Conservation (phyloP, 2,888 invertebrate genomes). For the Rhodophaea formosa region DNA sequence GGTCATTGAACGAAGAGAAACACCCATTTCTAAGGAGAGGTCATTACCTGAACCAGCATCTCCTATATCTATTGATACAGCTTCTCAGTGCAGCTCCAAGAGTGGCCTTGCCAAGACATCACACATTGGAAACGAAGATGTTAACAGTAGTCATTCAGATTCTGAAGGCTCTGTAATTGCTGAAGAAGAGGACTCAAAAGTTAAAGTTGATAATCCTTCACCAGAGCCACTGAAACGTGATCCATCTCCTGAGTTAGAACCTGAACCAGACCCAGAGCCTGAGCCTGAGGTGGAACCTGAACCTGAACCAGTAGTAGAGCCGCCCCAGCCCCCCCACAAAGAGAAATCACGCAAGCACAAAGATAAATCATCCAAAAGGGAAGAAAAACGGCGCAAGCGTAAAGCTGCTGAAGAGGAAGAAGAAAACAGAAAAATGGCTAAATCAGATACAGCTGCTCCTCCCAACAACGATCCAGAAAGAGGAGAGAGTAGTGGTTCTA, state of each 20-base stretch:
- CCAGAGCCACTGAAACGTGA: slow-evolving; percentile 53
- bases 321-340: slow-evolving; percentile 54
- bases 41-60: slow-evolving; percentile 65
- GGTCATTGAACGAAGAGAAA: slow-evolving; percentile 66
- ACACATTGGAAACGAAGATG: slow-evolving; percentile 58
- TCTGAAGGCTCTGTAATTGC: slow-evolving; percentile 68
- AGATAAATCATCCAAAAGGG: slow-evolving; percentile 80
- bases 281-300: slow-evolving; percentile 44
- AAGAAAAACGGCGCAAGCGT: slow-evolving; percentile 84
- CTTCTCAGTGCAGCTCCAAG: slow-evolving; percentile 76
- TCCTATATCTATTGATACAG: slow-evolving; percentile 74
- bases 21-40: slow-evolving; percentile 64
- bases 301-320: slow-evolving; percentile 53
- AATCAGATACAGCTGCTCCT: slow-evolving; percentile 59
- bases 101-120: slow-evolving; percentile 66
- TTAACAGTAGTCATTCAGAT: slow-evolving; percentile 70
- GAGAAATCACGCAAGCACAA: slow-evolving; percentile 76
- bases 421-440: slow-evolving; percentile 57
- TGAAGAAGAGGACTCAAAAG: slow-evolving; percentile 68
- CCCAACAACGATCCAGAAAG: slow-evolving; percentile 58
- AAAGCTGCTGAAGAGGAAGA: slow-evolving; percentile 83
- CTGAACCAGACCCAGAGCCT: slow-evolving; percentile 55
- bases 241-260: slow-evolving; percentile 47
- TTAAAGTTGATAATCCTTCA: slow-evolving; percentile 60
- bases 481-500: slow-evolving; percentile 68